Conservation (phyloP, 2,888 invertebrate genomes). For the Biston stratarius region DNA sequence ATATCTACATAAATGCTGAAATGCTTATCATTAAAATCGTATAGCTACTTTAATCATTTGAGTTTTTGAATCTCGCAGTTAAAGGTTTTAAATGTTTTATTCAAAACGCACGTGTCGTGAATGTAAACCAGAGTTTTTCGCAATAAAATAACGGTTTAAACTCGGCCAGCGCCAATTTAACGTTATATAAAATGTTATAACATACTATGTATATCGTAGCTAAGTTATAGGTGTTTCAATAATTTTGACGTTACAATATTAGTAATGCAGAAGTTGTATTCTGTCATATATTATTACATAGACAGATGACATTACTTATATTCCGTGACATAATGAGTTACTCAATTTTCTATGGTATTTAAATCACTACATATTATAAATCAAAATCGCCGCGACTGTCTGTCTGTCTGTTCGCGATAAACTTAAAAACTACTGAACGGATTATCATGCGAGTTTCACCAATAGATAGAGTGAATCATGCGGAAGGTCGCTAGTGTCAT, state of each 20-base stretch:
- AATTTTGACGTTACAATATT: not conserved
- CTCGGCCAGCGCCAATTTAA: slow-evolving; percentile 2
- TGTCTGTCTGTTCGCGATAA: too few relatives aligned
- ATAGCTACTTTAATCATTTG: slow-evolving; percentile 1
- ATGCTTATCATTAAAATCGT: not conserved
- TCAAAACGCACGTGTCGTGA: slow-evolving; percentile 7
- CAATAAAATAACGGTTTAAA: slow-evolving; percentile 10
- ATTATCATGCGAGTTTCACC: too few relatives aligned
- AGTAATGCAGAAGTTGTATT: not conserved
- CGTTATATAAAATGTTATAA: slow-evolving; percentile 18
- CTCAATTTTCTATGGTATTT: too few relatives aligned
- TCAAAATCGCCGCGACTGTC: too few relatives aligned
- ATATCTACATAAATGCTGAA: not conserved
- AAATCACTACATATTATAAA: too few relatives aligned
- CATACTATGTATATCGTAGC: not conserved
- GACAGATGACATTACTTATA: too few relatives aligned
- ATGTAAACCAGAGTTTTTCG: slow-evolving; percentile 16
- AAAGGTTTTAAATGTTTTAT: slow-evolving; percentile 13
- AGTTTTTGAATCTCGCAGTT: not conserved
- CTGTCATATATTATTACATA: not conserved
- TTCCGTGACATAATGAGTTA: too few relatives aligned
- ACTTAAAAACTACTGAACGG: too few relatives aligned
- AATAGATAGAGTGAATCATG: too few relatives aligned
- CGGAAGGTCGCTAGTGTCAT: too few relatives aligned
- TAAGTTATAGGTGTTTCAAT: slow-evolving; percentile 9